Conservation (phyloP, 2,888 invertebrate genomes). For the Malacosoma neustria region DNA sequence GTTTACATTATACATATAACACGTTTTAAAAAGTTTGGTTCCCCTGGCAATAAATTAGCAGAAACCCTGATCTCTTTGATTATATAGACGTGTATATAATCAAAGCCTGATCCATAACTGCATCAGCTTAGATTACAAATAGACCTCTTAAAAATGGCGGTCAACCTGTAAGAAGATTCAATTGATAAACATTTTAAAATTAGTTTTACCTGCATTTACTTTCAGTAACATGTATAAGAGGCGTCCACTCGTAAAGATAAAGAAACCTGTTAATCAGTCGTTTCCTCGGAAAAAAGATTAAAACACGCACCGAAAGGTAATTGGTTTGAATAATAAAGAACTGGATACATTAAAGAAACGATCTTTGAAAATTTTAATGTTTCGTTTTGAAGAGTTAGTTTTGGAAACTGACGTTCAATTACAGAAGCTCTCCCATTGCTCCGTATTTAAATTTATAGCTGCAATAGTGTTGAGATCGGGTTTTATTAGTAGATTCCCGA, state of each 20-base stretch:
- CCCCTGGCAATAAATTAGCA: too few relatives aligned
- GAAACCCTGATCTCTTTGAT: too few relatives aligned
- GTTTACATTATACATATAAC: too few relatives aligned
- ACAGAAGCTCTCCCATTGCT: neutral
- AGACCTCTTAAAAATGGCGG: too few relatives aligned
- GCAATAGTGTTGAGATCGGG: neutral
- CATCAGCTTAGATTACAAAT: too few relatives aligned
- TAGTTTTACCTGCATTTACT: constrained; percentile 25
- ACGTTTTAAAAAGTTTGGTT: too few relatives aligned
- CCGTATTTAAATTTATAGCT: neutral
- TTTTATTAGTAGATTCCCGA: neutral
- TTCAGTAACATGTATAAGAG: constrained; percentile 38
- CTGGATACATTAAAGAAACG: constrained; percentile 35
- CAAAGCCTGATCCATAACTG: too few relatives aligned
- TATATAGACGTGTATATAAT: too few relatives aligned
- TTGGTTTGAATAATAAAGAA: constrained; percentile 36
- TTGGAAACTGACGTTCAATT: neutral
- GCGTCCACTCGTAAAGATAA: constrained; percentile 38
- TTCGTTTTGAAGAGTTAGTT: constrained; percentile 7
- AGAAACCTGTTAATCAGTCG: constrained; percentile 51
- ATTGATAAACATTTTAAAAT: constrained; percentile 20
- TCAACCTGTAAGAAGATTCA: too few relatives aligned
- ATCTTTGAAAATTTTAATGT: constrained; percentile 24
- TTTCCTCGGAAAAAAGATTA: constrained; percentile 47
- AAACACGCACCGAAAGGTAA: constrained; percentile 39